Percentiles rank a stretch among this genome's conserved stretches.
These are phyloP conservation scores for Zaprionus kolodkinae DNA, from an alignment of 1,140 invertebrate genomes.

Conservation along the genomic window DNA sequence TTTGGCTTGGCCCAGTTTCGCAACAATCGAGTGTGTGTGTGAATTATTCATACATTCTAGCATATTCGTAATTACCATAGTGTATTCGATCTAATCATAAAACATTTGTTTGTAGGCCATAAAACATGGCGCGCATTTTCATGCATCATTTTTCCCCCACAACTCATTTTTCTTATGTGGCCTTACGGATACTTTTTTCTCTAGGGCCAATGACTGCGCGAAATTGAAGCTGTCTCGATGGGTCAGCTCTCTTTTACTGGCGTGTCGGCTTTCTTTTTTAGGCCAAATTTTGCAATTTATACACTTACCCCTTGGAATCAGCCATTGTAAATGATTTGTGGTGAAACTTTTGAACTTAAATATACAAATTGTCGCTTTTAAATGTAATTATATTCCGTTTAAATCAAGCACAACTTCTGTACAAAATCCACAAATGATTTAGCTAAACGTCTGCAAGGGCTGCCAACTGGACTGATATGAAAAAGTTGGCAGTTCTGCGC, in stretches of 20 bases:
- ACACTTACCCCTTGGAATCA: slow-evolving; percentile 75
- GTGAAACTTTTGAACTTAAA: slow-evolving; percentile 67
- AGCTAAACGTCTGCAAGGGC: slow-evolving; percentile 50
- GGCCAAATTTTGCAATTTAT: slow-evolving; percentile 22
- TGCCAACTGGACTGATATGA: slow-evolving; percentile 36
- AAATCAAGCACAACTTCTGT: slow-evolving; percentile 51
- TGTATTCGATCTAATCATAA: neutral
- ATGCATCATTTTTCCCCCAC: slow-evolving; percentile 10
- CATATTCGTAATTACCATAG: neutral
- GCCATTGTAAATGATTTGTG: slow-evolving; percentile 63
- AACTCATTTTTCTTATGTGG: slow-evolving; percentile 61
- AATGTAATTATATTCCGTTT: slow-evolving; percentile 31
- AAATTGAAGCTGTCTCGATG: slow-evolving; percentile 55
- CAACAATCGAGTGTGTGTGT: slow-evolving; percentile 19
- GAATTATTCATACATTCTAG: neutral
- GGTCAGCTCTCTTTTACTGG: neutral
- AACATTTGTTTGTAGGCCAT: neutral
- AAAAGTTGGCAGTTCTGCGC: slow-evolving; percentile 40
- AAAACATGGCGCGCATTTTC: slow-evolving; percentile 1
- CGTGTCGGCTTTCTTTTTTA: slow-evolving; percentile 54
- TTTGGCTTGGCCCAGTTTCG: slow-evolving; percentile 61
- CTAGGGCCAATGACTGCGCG: slow-evolving; percentile 70
- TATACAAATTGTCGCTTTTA: slow-evolving; percentile 52
- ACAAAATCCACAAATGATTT: slow-evolving; percentile 66
- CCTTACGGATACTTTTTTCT: slow-evolving; percentile 44